Evolutionary conservation across 2,113 vertebrate species (phyloP).

Genomic region (Rhinopomastus cyanomelas): DNA sequence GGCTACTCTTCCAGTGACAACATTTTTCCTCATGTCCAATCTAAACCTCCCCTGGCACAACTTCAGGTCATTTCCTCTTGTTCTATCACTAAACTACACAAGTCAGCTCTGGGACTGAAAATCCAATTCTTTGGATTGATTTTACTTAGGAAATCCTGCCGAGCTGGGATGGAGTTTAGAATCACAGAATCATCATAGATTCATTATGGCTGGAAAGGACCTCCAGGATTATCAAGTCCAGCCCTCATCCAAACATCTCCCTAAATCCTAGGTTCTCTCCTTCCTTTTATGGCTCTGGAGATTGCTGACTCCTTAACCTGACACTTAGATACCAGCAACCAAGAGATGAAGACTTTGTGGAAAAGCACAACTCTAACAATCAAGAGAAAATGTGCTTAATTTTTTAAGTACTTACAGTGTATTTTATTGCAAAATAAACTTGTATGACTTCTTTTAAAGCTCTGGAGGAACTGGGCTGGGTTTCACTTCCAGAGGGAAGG

Average conservation of each 20-base stretch:
- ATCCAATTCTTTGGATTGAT: background rate
- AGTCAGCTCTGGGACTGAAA: background rate
- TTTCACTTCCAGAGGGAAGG: background rate
- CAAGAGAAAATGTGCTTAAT: background rate
- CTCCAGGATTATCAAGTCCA: too few species aligned
- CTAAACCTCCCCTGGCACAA: too few species aligned
- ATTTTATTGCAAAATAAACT: background rate
- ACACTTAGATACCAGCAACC: background rate
- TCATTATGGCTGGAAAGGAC: too few species aligned
- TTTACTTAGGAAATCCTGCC: background rate
- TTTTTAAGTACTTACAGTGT: background rate
- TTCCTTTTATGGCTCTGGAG: background rate
- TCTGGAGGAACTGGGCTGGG: background rate
- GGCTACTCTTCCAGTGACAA: too few species aligned
- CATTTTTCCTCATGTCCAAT: too few species aligned
- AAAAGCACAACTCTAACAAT: background rate
- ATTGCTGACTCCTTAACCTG: background rate
- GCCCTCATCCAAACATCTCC: too few species aligned
- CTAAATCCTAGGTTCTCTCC: too few species aligned
- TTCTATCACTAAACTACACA: background rate
- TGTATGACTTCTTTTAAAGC: background rate
- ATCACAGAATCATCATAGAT: too few species aligned
- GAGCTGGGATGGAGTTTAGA: background rate
- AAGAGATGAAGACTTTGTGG: background rate
- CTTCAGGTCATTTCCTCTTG: too few species aligned